phyloP scores from a whole-genome alignment of 2,888 invertebrate species.

The Lampropteryx suffumata region DNA sequence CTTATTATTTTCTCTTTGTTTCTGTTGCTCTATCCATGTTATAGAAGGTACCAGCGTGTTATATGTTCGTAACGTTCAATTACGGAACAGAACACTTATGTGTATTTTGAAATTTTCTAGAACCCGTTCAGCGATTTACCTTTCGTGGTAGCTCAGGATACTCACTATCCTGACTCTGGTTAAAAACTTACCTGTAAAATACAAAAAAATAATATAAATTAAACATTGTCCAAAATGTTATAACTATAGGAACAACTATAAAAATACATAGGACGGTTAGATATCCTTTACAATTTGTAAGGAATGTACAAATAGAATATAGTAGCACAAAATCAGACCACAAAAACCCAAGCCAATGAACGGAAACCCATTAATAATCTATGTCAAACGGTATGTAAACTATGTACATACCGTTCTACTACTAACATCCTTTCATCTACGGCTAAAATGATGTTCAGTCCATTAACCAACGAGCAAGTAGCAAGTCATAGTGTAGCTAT shows the following conservation, averaged over 20 bases:
- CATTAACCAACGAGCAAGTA: constrained; percentile 35
- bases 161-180: neutral
- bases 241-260: too few species aligned
- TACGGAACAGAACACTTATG: neutral
- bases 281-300: too few species aligned
- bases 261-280: too few species aligned
- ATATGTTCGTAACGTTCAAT: constrained; percentile 5
- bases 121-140: constrained; percentile 6
- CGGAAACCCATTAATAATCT: neutral
- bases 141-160: neutral
- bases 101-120: constrained; percentile 5
- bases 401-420: too few species aligned
- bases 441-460: constrained; percentile 21
- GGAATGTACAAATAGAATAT: too few species aligned
- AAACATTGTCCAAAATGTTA: too few species aligned
- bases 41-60: too few species aligned
- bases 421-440: neutral
- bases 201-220: too few species aligned
- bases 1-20: too few species aligned
- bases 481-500: constrained; percentile 40
- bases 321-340: neutral
- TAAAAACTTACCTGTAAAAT: constrained; percentile 20
- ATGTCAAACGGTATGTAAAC: neutral
- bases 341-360: neutral
- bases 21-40: too few species aligned